These are phyloP conservation scores for Eulithis testata DNA, from an alignment of 2,888 invertebrate species.

Conservation along the genomic window DNA sequence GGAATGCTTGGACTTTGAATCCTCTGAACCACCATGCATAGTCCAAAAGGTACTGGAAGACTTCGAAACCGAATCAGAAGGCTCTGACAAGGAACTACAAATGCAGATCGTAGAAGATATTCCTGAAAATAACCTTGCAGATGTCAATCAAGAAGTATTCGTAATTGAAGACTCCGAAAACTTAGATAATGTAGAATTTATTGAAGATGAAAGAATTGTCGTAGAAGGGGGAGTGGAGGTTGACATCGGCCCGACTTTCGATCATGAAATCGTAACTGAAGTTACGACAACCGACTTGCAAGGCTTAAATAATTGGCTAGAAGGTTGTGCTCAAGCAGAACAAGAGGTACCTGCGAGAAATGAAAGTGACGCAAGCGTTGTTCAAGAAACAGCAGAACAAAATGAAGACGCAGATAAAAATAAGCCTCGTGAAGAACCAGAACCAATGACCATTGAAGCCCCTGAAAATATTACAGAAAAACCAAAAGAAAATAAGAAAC, in stretches of 20 bases:
- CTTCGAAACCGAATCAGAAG: constrained; percentile 65
- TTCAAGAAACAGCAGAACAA: constrained; percentile 9
- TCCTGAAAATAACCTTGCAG: constrained; percentile 36
- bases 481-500: constrained; percentile 8
- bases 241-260: constrained; percentile 11
- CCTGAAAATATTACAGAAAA: constrained; percentile 24
- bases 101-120: constrained; percentile 58
- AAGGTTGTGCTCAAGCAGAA: constrained; percentile 13
- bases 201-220: constrained; percentile 12
- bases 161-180: constrained; percentile 31
- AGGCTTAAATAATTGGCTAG: constrained; percentile 20
- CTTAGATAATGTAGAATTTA: constrained; percentile 8
- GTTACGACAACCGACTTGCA: constrained; percentile 10
- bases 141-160: constrained; percentile 30
- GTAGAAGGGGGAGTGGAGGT: constrained; percentile 17
- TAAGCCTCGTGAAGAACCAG: constrained; percentile 4
- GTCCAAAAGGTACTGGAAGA: constrained; percentile 67
- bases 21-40: constrained; percentile 67
- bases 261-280: constrained; percentile 21
- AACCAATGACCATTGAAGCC: constrained; percentile 8
- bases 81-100: constrained; percentile 53
- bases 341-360: neutral
- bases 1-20: constrained; percentile 60
- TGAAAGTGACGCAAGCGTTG: constrained; percentile 3
- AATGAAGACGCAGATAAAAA: neutral